Evolutionary conservation across 35 echinoderm and acorn worm species (phyloP), one percentile per base, ranked within the genome.

Genomic region (Patiria miniata): DNA sequence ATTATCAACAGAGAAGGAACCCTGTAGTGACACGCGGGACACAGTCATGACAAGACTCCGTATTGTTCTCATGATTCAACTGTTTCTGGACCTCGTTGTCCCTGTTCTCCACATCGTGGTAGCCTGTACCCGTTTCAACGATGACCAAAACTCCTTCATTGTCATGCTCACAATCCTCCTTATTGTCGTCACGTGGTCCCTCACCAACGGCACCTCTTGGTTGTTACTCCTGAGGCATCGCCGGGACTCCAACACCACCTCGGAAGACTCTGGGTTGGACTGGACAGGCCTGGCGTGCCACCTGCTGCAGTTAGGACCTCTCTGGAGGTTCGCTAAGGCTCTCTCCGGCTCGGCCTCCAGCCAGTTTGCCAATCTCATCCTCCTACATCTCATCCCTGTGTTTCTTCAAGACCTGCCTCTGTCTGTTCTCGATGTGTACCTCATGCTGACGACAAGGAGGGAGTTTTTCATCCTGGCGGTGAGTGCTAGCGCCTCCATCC

Each of bases 1-100:
- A n/a, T n/a, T n/a, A n/a, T n/a, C n/a, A n/a, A n/a, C n/a, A n/a
- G n/a, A 47, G 42, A 47, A 12, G 42, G 42, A 12, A 12, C 42
- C 12, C 4, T 47, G 42, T 12, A 47, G 4, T 4, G 12, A 47
- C 12, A 12, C 12, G 4, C 4, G 12, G 4, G 4, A 12, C 12
- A 47, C 42, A 47, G 12, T 47, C 29, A 73, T 16, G 9, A 73
- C 34, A 34, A 36, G 65, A 26, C n/a, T 73, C 8, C 65, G 65
- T 14, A 28, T 30, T 73, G 1, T 73, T 32, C 26, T 73, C 14
- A 73, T 73, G 26, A 10, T 73, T 32, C 65, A 73, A 34, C 65
- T 73, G 21, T 73, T 73, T 73, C 65, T 73, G 65, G 65, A 73
- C 65, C 65, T 73, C 65, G 65, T 73, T 34, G 26, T 73, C 7